Conservation (phyloP, 2,888 invertebrate species). For the Augiades crinisus region DNA sequence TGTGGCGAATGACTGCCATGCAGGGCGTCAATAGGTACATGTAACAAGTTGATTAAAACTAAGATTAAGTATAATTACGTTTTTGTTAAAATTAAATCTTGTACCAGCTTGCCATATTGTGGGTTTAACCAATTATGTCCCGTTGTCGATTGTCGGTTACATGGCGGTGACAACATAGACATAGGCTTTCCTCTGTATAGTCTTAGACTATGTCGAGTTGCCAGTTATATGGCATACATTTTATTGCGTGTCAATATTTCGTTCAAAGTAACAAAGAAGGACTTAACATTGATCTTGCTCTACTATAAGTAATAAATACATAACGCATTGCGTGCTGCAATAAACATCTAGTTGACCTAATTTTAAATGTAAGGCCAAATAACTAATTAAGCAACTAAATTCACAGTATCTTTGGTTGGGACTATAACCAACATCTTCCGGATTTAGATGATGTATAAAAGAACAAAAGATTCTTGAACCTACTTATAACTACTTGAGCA, state of each 20-base stretch:
- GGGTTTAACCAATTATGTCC: background rate
- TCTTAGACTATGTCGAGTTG: background rate
- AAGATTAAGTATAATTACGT: background rate
- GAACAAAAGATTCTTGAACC: too few species aligned
- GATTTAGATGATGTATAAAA: too few species aligned
- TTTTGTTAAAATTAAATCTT: background rate
- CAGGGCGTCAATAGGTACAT: background rate
- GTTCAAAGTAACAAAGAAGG: conserved; percentile 13
- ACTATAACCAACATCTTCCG: too few species aligned
- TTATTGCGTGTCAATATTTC: conserved; percentile 20
- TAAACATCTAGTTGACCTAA: background rate
- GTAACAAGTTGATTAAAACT: background rate
- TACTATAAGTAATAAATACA: background rate
- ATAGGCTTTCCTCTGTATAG: conserved; percentile 3
- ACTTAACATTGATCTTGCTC: conserved; percentile 19
- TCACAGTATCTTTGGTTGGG: too few species aligned
- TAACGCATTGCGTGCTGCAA: background rate
- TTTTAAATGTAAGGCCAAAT: background rate
- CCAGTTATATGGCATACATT: conserved; percentile 14
- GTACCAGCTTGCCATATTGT: background rate
- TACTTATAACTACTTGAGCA: too few species aligned
- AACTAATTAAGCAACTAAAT: background rate
- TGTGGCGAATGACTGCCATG: too few species aligned
- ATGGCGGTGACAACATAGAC: conserved; percentile 5
- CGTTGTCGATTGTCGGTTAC: conserved; percentile 1